Conservation (phyloP, 1,140 invertebrate species). For the Myzus persicae region DNA sequence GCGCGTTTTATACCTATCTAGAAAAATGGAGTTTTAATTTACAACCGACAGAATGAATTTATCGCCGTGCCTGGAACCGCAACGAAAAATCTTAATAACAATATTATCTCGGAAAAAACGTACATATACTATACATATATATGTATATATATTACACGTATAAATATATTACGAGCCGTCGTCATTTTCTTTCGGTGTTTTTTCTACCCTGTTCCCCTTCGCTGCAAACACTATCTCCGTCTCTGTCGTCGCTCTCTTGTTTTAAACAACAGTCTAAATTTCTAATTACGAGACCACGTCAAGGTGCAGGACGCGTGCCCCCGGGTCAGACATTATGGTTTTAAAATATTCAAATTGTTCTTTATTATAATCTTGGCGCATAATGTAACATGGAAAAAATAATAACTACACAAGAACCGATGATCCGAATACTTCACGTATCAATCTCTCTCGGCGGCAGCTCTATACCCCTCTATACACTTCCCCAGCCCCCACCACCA, state of each 20-base stretch:
- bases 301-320: conserved; percentile 45
- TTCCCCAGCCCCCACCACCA: background rate
- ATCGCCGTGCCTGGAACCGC: conserved; percentile 44
- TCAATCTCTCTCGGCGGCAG: conserved; percentile 39
- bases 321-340: conserved; percentile 55
- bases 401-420: conserved; percentile 8
- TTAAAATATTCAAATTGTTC: conserved; percentile 59
- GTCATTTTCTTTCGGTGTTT: conserved; percentile 40
- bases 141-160: background rate
- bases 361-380: conserved; percentile 38
- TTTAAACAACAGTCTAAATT: conserved; percentile 52
- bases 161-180: conserved; percentile 31
- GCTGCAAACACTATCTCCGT: background rate
- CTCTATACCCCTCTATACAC: background rate
- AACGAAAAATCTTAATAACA: conserved; percentile 55
- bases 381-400: conserved; percentile 23
- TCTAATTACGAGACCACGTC: conserved; percentile 56
- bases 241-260: conserved; percentile 1
- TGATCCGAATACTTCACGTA: conserved; percentile 54
- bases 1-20: conserved; percentile 28
- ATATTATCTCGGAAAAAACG: conserved; percentile 35
- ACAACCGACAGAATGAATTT: conserved; percentile 57
- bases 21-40: conserved; percentile 58
- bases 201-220: conserved; percentile 6
- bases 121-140: background rate